Percentiles rank a stretch among this genome's conserved stretches.
phyloP scores from a whole-genome alignment of 2,888 invertebrate species.

The Auanema sp. region DNA sequence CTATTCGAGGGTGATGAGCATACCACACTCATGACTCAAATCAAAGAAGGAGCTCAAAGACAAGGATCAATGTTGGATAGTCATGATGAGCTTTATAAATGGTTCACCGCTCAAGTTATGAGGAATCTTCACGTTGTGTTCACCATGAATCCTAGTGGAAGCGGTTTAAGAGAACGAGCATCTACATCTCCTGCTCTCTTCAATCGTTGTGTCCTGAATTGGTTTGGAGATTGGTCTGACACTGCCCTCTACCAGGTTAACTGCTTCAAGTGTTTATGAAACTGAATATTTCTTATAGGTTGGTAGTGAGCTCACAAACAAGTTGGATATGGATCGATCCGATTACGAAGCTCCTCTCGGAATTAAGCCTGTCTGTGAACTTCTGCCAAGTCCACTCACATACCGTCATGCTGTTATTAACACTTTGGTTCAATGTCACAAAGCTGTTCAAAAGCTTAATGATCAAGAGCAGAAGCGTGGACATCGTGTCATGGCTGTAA shows the following conservation, averaged over 20 bases:
- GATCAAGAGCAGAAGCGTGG: conserved; percentile 73
- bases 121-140: conserved; percentile 98
- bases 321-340: conserved; percentile 87
- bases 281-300: conserved; percentile 52
- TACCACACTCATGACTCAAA: conserved; percentile 98
- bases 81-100: conserved; percentile 96
- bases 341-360: conserved; percentile 83
- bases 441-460: conserved; percentile 89
- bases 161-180: conserved; percentile 95
- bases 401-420: conserved; percentile 82
- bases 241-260: conserved; percentile 73
- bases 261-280: not conserved
- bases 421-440: conserved; percentile 96
- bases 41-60: conserved; percentile 96
- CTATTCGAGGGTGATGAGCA: conserved; percentile 83
- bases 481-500: conserved; percentile 93
- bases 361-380: conserved; percentile 83
- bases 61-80: conserved; percentile 98
- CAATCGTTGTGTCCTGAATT: conserved; percentile 97
- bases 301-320: conserved; percentile 94
- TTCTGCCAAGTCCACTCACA: conserved; percentile 48
- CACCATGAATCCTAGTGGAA: conserved; percentile 99
- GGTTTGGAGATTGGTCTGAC: conserved; percentile 99
- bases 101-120: conserved; percentile 96
- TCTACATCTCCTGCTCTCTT: conserved; percentile 98